Evolutionary conservation across 2,797 vertebrate species (phyloP), one percentile per base, ranked within the genome.

Genomic region (Catharus ustulatus): DNA sequence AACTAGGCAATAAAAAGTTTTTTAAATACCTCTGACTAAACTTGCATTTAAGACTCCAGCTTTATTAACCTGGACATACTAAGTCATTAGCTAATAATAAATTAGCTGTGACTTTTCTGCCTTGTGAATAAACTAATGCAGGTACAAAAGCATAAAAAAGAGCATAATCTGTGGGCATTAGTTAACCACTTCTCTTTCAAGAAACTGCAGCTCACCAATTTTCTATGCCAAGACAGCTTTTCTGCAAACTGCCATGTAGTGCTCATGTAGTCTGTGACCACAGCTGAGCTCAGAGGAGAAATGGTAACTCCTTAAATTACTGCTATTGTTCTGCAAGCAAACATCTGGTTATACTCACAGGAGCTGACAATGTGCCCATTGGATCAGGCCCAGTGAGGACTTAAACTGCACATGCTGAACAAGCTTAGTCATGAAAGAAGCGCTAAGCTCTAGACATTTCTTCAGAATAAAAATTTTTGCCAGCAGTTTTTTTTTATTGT

Each of bases 321-420:
- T 75, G 42, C 42, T 88, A 0, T 71, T 89, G 45, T 87, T 91
- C 69, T 76, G 55, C 51, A 45, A 72, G 69, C 36, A 64, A 66
- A 72, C 87, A 94, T 94, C 91, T 94, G 95, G 85, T 96, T 93
- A 48, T 81, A 43, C 62, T 94, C 57, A 36, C 1, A 5, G 58
- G 83, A 43, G 55, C 48, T 69, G 66, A 93, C 58, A 66, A 59
- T 49, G 17, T 90, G 58, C 55, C 82, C 13, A 0, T 45, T 81
- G 91, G 83, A 86, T 88, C 73, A 48, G 58, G 67, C 27, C 45
- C 62, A 51, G 1, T 5, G 10, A 76, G 40, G 42, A 66, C 52
- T 73, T 93, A 46, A 87, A 61, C 64, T 76, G 51, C 52, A 17
- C 43, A 17, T n/a, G 42, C 55, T 81, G 71, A 86, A 51, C 40